Base-by-base conservation (phyloP, 2,113 vertebrate genomes). In the Thunnus thynnus region DNA sequence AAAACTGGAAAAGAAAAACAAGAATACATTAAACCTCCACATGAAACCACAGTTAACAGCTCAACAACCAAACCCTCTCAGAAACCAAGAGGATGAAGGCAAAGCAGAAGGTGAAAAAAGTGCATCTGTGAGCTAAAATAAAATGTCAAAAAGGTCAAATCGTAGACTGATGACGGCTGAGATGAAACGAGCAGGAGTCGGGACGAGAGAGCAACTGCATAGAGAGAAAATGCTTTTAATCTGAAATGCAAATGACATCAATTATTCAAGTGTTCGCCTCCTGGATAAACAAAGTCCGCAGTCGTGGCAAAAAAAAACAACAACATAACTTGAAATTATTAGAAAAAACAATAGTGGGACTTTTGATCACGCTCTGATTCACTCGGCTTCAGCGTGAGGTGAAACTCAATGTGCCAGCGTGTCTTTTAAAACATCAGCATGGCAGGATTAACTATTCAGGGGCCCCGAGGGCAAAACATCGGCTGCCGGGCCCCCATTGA, bases 161-260 rank as follows among this genome's bases (percentile, higher is more conserved):
- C 22, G 22, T 22, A 22, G 22, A 22, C 22, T 22, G 57, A 58
- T 36, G 32, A 69, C 4, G 17, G 30, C 56, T 30, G 16, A 50
- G 41, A 54, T 27, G 1, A 25, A 64, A 55, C 0, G 13, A 54
- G 51, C 66, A 70, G 80, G 66, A 63, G 65, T 18, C 0, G 36
- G 58, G 56, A 22, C 22, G 3, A 48, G 22, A 66, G 55, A 18
- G 0, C 2, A 12, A 44, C 65, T 83, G 72, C 80, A 79, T 71
- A 78, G 67, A 27, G 44, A 83, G 51, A 47, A 80, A 32, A 63
- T 2, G 13, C 72, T 48, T 70, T 75, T 73, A 13, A 22, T 84
- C 13, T 67, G 16, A 83, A 83, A 78, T 51, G 64, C 52, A 80
- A 30, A 32, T 76, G 67, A 84, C 77, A 79, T 84, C 84, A 74